Conservation (phyloP, 1,140 invertebrate species). For the Pseudomyrmex gracilis region DNA sequence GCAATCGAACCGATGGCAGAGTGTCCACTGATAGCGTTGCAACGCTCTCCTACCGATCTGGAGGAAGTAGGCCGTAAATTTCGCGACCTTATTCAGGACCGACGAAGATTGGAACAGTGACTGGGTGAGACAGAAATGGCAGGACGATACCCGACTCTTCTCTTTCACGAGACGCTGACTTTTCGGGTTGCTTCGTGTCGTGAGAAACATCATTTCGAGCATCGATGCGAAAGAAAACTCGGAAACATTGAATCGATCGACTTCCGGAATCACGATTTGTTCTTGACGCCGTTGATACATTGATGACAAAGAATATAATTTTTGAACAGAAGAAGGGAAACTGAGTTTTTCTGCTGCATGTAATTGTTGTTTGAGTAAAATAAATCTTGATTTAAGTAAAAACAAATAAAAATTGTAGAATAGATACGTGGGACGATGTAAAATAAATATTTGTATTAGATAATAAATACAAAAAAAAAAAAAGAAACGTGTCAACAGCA, state of each 20-base stretch:
- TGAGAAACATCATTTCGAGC: slow-evolving; percentile 19
- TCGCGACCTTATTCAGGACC: slow-evolving; percentile 65
- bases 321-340: too few relatives aligned
- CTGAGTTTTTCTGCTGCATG: too few relatives aligned
- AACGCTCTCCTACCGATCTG: slow-evolving; percentile 27
- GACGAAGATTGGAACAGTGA: slow-evolving; percentile 36
- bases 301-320: not conserved
- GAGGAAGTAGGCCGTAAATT: slow-evolving; percentile 69
- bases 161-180: slow-evolving; percentile 57
- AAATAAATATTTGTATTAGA: too few relatives aligned
- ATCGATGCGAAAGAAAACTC: slow-evolving; percentile 39
- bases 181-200: slow-evolving; percentile 37
- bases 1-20: slow-evolving; percentile 65
- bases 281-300: not conserved
- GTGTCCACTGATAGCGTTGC: slow-evolving; percentile 37
- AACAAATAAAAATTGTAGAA: too few relatives aligned
- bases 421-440: too few relatives aligned
- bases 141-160: slow-evolving; percentile 13
- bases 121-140: slow-evolving; percentile 29
- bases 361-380: too few relatives aligned
- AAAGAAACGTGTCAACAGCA: too few relatives aligned
- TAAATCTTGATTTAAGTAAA: too few relatives aligned
- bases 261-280: slow-evolving; percentile 32
- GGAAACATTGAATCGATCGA: not conserved
- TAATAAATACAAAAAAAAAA: too few relatives aligned